Base-by-base conservation (phyloP, 2,113 vertebrate species). In the Chaetodon trifascialis region DNA sequence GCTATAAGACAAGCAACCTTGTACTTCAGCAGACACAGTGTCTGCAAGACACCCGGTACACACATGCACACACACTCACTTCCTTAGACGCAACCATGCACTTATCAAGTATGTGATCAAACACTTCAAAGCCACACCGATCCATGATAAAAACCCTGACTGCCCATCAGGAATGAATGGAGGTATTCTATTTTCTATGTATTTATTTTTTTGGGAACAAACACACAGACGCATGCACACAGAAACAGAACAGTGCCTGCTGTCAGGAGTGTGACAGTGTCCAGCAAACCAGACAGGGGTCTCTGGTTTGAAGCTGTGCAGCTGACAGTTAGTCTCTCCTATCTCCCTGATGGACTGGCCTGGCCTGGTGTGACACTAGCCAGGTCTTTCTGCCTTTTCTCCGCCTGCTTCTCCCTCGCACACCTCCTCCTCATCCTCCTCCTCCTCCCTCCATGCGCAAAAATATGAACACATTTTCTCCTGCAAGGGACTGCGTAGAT, bases 231-330 rank as follows among this genome's bases (percentile, higher is more conserved):
- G 38, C 34, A 4, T 6, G 1, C 56, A 23, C 44, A 23, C 70
- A 67, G 21, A 74, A 52, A 86, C 76, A 87, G 73, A 82, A 34
- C 86, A 80, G 76, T 46, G 83, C 55, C 80, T 80, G 86, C 89
- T 94, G 93, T 95, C 94, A 95, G 80, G 73, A 83, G 79, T 2
- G 42, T 94, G 93, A 96, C 89, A 86, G 80, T 92, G 84, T 93
- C 91, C 95, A 96, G 95, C 79, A 72, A 72, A 82, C 79, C 92
- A 93, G 86, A 86, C 90, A 44, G 87, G 76, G 84, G 88, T 91
- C 90, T 92, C 91, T 91, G 91, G 25, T 89, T 84, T 93, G 89
- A 94, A 86, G 76, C 91, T 91, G 82, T 77, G 86, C 91, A 93
- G 92, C 78, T 36, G 23, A 88, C 91, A 89, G 86, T 85, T 83